Conservation (phyloP, 1,140 invertebrate genomes). For the Trissolcus basalis region DNA sequence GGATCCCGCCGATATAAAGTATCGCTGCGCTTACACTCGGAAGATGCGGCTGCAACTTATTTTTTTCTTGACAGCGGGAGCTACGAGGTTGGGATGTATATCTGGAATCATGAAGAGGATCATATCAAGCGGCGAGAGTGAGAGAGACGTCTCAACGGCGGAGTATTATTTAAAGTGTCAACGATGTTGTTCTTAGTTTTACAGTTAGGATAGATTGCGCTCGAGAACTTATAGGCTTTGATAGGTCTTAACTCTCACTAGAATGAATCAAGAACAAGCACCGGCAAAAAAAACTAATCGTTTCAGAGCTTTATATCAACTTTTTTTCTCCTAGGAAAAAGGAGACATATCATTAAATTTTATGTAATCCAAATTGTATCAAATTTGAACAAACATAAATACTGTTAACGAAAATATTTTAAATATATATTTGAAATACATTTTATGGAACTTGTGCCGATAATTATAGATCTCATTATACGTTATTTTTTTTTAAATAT, state of each 20-base stretch:
- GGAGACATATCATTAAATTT: too few relatives aligned
- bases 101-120: slow-evolving; percentile 65
- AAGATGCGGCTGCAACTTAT: slow-evolving; percentile 60
- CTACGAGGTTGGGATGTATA: slow-evolving; percentile 56
- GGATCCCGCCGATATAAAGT: slow-evolving; percentile 45
- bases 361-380: too few relatives aligned
- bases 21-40: slow-evolving; percentile 33
- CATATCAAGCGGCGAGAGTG: slow-evolving; percentile 56
- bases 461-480: too few relatives aligned
- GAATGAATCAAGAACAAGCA: slow-evolving; percentile 1
- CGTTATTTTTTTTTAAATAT: too few relatives aligned
- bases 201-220: slow-evolving; percentile 30
- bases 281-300: too few relatives aligned
- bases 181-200: slow-evolving; percentile 40
- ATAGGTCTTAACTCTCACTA: slow-evolving; percentile 24
- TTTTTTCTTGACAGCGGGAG: slow-evolving; percentile 66
- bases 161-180: slow-evolving; percentile 52
- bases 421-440: too few relatives aligned
- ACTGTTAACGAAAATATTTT: too few relatives aligned
- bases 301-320: too few relatives aligned
- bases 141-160: slow-evolving; percentile 34
- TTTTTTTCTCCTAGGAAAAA: too few relatives aligned
- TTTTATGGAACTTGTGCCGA: too few relatives aligned
- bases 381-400: too few relatives aligned
- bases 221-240: slow-evolving; percentile 29